Base-by-base conservation (phyloP, 2,888 invertebrate species). In the Parascotia fuliginaria region DNA sequence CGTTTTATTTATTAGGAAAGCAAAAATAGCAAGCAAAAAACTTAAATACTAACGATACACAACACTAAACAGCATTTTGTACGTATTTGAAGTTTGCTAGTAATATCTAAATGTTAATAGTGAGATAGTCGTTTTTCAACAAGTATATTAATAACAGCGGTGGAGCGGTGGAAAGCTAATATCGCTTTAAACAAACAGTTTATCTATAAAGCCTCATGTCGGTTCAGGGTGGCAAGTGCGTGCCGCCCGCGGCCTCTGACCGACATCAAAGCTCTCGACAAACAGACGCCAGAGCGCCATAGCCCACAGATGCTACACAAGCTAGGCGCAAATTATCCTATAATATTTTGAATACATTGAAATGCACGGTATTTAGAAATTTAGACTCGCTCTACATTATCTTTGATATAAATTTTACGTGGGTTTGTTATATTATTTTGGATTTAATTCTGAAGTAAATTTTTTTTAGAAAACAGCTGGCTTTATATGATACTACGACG, bases 181-280 rank as follows among this genome's bases (percentile, higher is more conserved):
- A 87, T 81, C 62, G 73, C 60, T 75, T 73, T 67, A 74, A 57
- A 76, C 74, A 86, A 87, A 86, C 83, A 81, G 78, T 82, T 80
- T 81, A 78, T 78, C 52, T 67, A 78, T 70, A 72, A 60, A 69
- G 65, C 60, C 63, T 48, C 42, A 46, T 45, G 63, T 62, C 49
- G 61, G 66, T 16, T 41, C 45, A 52, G 57, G 47, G 70, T 58
- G 55, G 68, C 55, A 65, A 52, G 64, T 71, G 64, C 64, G 59
- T 61, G 66, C 60, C 73, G 77, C 77, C 78, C 43, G 77, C 68
- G 79, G 81, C 75, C 57, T 55, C 61, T 70, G 73, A 61, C 74
- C 71, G 65, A 78, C 77, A 78, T 82, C 81, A 85, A 86, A 83
- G 81, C 62, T 65, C 36, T 57, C 15, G 42, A 72, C 75, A 77